A percentile compares a stretch with the other conserved stretches of the same genome.
Conservation (phyloP, 1,140 invertebrate species). For the Hermetia illucens region DNA sequence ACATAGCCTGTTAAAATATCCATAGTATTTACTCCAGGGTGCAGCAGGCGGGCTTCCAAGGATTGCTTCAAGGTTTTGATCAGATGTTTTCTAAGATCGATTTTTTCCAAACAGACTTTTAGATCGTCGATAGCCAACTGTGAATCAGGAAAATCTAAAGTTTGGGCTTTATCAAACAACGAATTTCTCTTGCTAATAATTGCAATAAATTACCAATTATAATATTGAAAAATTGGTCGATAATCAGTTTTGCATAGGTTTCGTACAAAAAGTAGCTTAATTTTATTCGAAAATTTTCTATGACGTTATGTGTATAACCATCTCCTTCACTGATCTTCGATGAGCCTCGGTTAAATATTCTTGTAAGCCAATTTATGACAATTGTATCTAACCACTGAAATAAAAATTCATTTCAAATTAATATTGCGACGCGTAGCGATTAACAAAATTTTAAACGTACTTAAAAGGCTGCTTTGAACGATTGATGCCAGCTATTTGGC, state of each 20-base stretch:
- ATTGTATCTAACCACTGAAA: conserved; percentile 66
- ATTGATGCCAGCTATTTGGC: no score
- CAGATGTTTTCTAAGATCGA: conserved; percentile 63
- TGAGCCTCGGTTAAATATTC: conserved; percentile 54
- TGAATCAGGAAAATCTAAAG: conserved; percentile 91
- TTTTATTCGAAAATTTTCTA: conserved; percentile 59
- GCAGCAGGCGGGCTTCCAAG: conserved; percentile 67
- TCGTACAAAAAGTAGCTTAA: conserved; percentile 77
- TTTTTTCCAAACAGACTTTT: conserved; percentile 68
- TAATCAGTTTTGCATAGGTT: conserved; percentile 73
- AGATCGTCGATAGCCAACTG: conserved; percentile 86
- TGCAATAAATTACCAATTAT: conserved; percentile 55
- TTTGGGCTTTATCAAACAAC: no score
- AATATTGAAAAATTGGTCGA: conserved; percentile 88
- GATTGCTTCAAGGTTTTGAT: conserved; percentile 64
- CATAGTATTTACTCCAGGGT: conserved; percentile 91
- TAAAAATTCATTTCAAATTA: no score
- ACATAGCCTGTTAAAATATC: conserved; percentile 96
- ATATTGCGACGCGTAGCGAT: no score
- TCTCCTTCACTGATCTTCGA: conserved; percentile 36
- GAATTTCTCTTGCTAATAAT: background rate
- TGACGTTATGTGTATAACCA: conserved; percentile 38
- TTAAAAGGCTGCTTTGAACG: no score
- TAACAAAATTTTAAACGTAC: no score
- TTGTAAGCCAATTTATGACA: conserved; percentile 67